phyloP scores from a whole-genome alignment of 2,797 vertebrate species.

The Arremon aurantiirostris region DNA sequence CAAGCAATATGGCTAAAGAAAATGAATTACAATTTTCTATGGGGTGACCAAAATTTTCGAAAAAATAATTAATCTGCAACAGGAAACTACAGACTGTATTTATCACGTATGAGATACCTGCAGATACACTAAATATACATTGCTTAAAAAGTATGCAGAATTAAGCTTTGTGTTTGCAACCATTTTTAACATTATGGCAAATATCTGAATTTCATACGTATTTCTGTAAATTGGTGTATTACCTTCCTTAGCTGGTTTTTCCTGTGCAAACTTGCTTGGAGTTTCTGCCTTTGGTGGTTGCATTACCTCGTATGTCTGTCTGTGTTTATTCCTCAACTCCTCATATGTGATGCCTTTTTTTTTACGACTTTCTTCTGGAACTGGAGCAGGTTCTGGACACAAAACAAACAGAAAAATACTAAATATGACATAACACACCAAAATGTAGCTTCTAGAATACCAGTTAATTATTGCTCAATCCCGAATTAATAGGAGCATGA shows the following conservation, averaged over 20 bases:
- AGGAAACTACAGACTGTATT: not conserved
- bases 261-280: conserved; percentile 75
- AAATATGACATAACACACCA: not conserved
- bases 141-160: not conserved
- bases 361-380: conserved; percentile 78
- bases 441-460: not conserved
- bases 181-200: not conserved
- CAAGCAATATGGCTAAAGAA: not conserved
- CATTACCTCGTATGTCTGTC: conserved; percentile 86
- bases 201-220: not conserved
- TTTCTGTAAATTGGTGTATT: not conserved
- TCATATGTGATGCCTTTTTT: conserved; percentile 84
- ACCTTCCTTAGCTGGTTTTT: conserved; percentile 79
- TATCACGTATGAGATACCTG: not conserved
- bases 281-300: conserved; percentile 82
- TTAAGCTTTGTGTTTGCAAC: not conserved
- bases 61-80: not conserved
- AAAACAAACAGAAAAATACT: conserved; percentile 35
- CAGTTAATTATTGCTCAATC: not conserved
- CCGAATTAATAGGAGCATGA: not conserved
- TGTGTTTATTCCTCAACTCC: conserved; percentile 88
- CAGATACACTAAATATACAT: not conserved
- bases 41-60: not conserved
- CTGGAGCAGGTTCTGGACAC: conserved; percentile 73
- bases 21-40: not conserved